Evolutionary conservation across 1,140 invertebrate species (phyloP), one percentile per base, ranked within the genome.

Genomic region (Magallana gigas): DNA sequence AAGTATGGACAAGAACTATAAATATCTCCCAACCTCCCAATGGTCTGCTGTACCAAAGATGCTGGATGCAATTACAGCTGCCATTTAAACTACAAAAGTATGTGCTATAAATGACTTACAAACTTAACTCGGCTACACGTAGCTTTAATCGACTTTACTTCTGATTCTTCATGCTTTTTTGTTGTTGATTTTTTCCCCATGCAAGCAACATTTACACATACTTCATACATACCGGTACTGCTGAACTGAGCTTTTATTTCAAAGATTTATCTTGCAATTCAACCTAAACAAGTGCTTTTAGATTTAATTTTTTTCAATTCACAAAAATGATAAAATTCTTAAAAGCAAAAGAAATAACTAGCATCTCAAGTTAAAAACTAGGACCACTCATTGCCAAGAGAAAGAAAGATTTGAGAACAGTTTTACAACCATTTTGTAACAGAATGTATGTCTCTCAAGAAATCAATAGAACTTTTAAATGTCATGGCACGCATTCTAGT

Each of bases 401-500:
- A 29, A 29, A 76, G 68, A 76, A 36, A 76, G 68, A 29, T 23
- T 76, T 76, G 23, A 76, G 23, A 76, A 29, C 8, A 76, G 23
- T 76, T 76, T 76, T 76, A 76, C 23, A 29, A 36, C 23, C 68
- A 76, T 76, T 23, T 76, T 76, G 68, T 29, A 76, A 76, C 68
- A 23, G 18, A 76, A 76, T 29, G 68, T 76, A 76, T 8, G 68
- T 76, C 68, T 76, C 23, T 76, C 23, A 76, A 76, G 23, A 76
- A 76, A 76, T 76, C 68, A 76, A 76, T 76, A 76, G 68, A 76
- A 76, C 68, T 76, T 76, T 29, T 76, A 76, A 76, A 76, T 29
- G 23, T 76, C 68, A 76, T 76, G 68, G 36, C 68, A 76, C 68
- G 23, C 18, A 29, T 76, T 76, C 68, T 76, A 29, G 68, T 76